These are phyloP conservation scores for Dinothrombium tinctorium DNA, from an alignment of 1,140 invertebrate genomes.

Conservation along the genomic window DNA sequence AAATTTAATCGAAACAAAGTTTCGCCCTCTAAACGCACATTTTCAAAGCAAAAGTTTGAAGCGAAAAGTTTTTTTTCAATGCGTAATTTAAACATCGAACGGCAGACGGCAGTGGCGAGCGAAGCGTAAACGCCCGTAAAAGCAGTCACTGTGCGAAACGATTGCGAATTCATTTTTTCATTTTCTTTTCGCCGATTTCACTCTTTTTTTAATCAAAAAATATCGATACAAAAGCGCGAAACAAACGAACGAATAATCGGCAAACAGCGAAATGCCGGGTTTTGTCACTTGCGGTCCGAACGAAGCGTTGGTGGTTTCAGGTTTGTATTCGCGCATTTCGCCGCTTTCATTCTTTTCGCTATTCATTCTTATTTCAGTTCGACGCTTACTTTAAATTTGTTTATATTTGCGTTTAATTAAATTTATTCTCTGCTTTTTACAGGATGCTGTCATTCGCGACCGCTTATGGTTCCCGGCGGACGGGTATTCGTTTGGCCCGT, in stretches of 20 bases:
- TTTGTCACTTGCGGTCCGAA: slow-evolving; percentile 94
- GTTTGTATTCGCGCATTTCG: slow-evolving; percentile 28
- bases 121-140: no score
- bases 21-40: no score
- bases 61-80: no score
- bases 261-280: slow-evolving; percentile 35
- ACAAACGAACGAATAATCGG: background rate
- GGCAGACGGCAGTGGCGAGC: no score
- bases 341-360: background rate
- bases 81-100: no score
- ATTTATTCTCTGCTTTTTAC: slow-evolving; percentile 8
- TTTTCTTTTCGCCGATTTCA: no score
- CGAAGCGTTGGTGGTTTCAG: slow-evolving; percentile 85
- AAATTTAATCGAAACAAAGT: no score
- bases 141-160: no score
- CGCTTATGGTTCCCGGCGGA: slow-evolving; percentile 72
- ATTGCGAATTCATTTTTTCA: no score
- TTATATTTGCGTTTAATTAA: background rate
- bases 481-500: slow-evolving; percentile 88
- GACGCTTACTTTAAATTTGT: background rate
- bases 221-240: no score
- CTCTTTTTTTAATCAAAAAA: no score
- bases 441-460: slow-evolving; percentile 80
- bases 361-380: background rate
- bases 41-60: no score